Conservation (phyloP, 2,797 vertebrate species). For the Alca torda region DNA sequence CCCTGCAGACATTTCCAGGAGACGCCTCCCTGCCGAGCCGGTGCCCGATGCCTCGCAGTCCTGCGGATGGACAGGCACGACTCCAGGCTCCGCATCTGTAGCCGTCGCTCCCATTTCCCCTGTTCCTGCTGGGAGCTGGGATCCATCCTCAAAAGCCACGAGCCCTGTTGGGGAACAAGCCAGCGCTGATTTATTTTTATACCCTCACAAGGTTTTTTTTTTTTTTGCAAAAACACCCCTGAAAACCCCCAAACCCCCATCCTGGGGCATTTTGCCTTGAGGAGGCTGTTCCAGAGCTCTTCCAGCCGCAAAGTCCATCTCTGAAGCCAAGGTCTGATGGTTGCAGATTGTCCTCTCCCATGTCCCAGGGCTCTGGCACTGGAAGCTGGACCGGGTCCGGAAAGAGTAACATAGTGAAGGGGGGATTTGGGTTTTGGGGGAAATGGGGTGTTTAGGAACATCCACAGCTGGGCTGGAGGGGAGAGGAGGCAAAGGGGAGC, state of each 20-base stretch:
- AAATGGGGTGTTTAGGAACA: neutral
- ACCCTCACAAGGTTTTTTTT: rapidly evolving
- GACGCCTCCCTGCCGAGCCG: neutral
- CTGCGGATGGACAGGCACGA: rapidly evolving
- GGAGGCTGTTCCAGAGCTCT: neutral
- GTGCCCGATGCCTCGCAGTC: neutral
- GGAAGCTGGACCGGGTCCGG: neutral
- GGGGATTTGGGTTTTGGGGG: neutral
- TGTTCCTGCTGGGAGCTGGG: neutral
- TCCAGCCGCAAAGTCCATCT: neutral
- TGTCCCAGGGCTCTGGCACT: neutral
- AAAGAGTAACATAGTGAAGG: neutral
- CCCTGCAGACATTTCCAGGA: neutral
- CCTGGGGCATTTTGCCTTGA: rapidly evolving
- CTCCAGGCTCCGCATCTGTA: neutral
- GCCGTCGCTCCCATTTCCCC: neutral
- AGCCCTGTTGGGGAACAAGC: rapidly evolving
- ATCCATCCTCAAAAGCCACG: neutral
- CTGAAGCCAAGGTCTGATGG: rapidly evolving
- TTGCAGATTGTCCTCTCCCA: rapidly evolving
- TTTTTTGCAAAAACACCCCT: neutral
- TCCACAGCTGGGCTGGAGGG: neutral
- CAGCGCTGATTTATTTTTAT: neutral
- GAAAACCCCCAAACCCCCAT: neutral
- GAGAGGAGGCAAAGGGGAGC: neutral